Percentiles rank a stretch among this genome's conserved stretches.
Conservation (phyloP, 1,140 invertebrate species). For the Calycopis cecrops region DNA sequence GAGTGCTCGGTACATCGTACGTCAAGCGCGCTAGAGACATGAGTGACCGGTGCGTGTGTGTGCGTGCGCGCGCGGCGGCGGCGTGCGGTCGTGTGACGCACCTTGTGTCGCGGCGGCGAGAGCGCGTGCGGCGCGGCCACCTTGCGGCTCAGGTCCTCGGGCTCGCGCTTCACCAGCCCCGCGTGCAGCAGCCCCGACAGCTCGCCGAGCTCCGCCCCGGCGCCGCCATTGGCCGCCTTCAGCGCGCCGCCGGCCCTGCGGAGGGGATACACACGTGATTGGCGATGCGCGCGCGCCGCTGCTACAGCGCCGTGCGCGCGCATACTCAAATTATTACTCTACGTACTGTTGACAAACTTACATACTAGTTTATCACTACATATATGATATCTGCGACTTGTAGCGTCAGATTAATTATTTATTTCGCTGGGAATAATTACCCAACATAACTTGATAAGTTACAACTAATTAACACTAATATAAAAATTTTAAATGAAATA, state of each 20-base stretch:
- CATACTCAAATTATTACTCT: conserved; percentile 44
- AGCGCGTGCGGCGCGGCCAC: conserved; percentile 69
- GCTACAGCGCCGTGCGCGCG: conserved; percentile 46
- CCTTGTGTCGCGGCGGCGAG: conserved; percentile 70
- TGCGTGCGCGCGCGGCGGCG: conserved; percentile 72
- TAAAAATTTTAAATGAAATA: too few relatives aligned
- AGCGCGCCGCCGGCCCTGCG: conserved; percentile 65
- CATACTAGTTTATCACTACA: conserved; percentile 3
- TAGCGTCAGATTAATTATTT: too few relatives aligned
- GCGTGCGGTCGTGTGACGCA: conserved; percentile 71
- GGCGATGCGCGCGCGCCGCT: conserved; percentile 64
- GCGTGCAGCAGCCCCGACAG: conserved; percentile 72
- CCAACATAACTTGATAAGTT: too few relatives aligned
- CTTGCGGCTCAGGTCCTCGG: conserved; percentile 75
- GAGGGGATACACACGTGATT: conserved; percentile 63
- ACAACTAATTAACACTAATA: too few relatives aligned
- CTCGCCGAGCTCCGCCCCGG: conserved; percentile 75
- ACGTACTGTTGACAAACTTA: conserved; percentile 32
- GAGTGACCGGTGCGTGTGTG: conserved; percentile 68
- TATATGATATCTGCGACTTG: background rate
- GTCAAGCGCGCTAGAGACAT: conserved; percentile 61
- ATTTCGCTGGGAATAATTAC: too few relatives aligned
- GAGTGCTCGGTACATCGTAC: conserved; percentile 63
- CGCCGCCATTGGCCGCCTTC: conserved; percentile 71
- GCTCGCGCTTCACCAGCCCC: conserved; percentile 74